Evolutionary conservation across 1,140 invertebrate species (phyloP).

Genomic region (Papilio machaon): DNA sequence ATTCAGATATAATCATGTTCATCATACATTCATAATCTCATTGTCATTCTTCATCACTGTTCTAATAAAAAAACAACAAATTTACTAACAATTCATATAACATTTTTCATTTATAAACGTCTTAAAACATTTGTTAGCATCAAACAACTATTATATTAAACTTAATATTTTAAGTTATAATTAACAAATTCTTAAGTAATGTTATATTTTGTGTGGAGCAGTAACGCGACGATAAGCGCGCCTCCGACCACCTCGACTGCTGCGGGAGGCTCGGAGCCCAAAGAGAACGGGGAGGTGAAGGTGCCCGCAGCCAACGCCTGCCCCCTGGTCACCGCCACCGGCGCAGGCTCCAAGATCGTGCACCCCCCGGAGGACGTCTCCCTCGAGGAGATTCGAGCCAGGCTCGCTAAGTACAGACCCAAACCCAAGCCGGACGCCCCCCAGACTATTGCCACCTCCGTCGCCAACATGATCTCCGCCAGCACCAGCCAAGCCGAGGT

Average conservation of each 20-base stretch:
- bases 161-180: no score
- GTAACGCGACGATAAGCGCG: slow-evolving; percentile 87
- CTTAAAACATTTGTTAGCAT: not conserved
- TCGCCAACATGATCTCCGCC: slow-evolving; percentile 70
- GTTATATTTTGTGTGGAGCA: slow-evolving; percentile 49
- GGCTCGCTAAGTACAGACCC: slow-evolving; percentile 88
- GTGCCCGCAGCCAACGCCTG: slow-evolving; percentile 83
- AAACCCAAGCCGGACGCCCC: slow-evolving; percentile 67
- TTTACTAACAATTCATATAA: not conserved
- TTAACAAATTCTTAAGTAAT: not conserved
- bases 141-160: not conserved
- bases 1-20: not conserved
- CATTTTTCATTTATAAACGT: not conserved
- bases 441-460: slow-evolving; percentile 44
- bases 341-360: slow-evolving; percentile 94
- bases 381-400: slow-evolving; percentile 92
- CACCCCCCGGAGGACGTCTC: slow-evolving; percentile 97
- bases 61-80: not conserved
- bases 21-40: not conserved
- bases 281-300: slow-evolving; percentile 76
- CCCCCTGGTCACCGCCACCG: slow-evolving; percentile 90
- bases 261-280: slow-evolving; percentile 59
- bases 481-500: slow-evolving; percentile 82
- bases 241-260: slow-evolving; percentile 83
- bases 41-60: not conserved